Conservation (phyloP, 2,113 vertebrate genomes). For the Pagrus major region DNA sequence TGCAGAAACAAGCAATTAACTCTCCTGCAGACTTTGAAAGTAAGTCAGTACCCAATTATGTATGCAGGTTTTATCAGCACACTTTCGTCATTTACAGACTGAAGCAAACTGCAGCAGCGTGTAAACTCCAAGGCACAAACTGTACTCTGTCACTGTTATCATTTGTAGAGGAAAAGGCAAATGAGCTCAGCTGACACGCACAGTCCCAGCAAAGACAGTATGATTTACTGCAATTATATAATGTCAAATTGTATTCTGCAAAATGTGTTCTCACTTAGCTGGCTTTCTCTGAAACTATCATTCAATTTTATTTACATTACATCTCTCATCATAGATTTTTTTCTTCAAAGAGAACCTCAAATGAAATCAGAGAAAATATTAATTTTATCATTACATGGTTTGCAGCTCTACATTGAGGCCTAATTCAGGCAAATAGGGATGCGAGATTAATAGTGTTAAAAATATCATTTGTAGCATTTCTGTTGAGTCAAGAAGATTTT, state of each 20-base stretch:
- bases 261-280: not conserved
- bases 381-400: not conserved
- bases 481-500: not conserved
- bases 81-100: not conserved
- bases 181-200: not conserved
- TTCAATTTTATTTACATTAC: not conserved
- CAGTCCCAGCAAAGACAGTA: not conserved
- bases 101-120: not conserved
- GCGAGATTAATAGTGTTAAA: not conserved
- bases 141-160: not conserved
- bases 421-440: not conserved
- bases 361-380: not conserved
- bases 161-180: not conserved
- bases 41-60: too few relatives aligned
- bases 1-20: not conserved
- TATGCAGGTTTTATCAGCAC: not conserved
- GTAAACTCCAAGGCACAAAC: not conserved
- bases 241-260: not conserved
- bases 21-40: not conserved
- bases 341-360: too few relatives aligned
- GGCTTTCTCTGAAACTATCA: not conserved
- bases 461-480: too few relatives aligned
- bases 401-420: not conserved
- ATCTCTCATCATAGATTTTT: not conserved
- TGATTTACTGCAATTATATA: not conserved